A percentile compares a stretch with the other conserved stretches of the same genome.
Evolutionary conservation across 2,888 invertebrate species (phyloP).

Genomic region (Trissoscelio sp.): DNA sequence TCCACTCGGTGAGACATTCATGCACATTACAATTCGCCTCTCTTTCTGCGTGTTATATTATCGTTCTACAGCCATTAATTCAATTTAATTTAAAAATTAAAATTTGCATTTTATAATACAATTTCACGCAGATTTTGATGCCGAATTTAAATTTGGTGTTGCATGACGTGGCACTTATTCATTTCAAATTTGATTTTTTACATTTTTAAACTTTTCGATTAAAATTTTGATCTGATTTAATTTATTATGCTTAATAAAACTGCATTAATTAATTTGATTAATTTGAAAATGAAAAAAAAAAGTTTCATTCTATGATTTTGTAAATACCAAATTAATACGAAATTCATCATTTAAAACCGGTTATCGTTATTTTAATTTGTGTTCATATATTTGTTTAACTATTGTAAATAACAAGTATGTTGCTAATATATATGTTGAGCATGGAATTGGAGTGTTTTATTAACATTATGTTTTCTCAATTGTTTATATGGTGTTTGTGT

Average conservation of each 20-base stretch:
- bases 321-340: neutral
- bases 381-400: neutral
- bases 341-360: too few species aligned
- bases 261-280: too few species aligned
- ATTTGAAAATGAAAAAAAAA: too few species aligned
- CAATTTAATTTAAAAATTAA: neutral
- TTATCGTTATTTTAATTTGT: neutral
- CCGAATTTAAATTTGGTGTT: slow-evolving; percentile 60
- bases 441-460: slow-evolving; percentile 73
- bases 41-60: slow-evolving; percentile 70
- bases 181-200: slow-evolving; percentile 24
- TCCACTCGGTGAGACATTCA: slow-evolving; percentile 89
- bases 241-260: neutral
- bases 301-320: too few species aligned
- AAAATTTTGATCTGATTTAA: neutral
- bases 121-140: slow-evolving; percentile 51
- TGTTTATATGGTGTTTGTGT: slow-evolving; percentile 17
- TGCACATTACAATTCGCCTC: slow-evolving; percentile 75
- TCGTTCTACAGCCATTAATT: too few species aligned
- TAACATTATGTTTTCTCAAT: slow-evolving; percentile 36
- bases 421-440: slow-evolving; percentile 71
- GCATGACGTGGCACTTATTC: slow-evolving; percentile 62
- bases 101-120: neutral
- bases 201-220: neutral
- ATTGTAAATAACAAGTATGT: slow-evolving; percentile 62